A percentile compares a stretch with the other conserved stretches of the same genome.
Evolutionary conservation across 2,113 vertebrate species (phyloP).

Genomic region (Protobothrops flavoviridis): DNA sequence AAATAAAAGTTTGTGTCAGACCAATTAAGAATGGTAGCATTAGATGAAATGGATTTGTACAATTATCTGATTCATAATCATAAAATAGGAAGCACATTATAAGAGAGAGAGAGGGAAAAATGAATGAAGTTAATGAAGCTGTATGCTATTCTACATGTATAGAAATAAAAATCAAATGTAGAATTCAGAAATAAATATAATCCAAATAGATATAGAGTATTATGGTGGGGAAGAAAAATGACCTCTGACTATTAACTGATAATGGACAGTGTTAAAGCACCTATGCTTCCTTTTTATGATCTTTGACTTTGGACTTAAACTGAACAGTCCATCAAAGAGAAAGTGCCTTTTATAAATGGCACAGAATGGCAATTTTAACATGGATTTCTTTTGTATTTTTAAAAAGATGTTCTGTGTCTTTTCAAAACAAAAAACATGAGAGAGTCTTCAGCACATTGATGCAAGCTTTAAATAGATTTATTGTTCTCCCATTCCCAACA

Average conservation of each 20-base stretch:
- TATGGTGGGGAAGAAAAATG: not conserved
- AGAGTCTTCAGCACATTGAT: not conserved
- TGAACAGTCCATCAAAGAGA: not conserved
- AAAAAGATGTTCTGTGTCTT: not conserved
- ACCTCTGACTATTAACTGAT: not conserved
- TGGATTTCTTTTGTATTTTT: not conserved
- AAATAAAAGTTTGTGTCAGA: not conserved
- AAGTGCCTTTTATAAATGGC: not conserved
- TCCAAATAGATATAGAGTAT: not conserved
- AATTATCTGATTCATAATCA: not conserved
- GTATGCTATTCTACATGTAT: not conserved
- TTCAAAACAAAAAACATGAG: not conserved
- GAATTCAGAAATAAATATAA: not conserved
- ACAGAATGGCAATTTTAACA: not conserved
- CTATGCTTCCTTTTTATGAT: not conserved
- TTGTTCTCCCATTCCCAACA: not conserved
- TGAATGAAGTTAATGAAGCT: not conserved
- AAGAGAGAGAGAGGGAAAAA: not conserved
- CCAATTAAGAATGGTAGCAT: not conserved
- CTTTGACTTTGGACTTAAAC: not conserved
- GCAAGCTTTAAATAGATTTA: not conserved
- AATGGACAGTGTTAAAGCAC: not conserved
- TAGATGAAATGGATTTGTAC: not conserved
- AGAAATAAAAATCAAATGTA: not conserved
- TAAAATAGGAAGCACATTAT: not conserved